Conservation (phyloP, 1,140 invertebrate species). For the Zaprionus camerounensis region DNA sequence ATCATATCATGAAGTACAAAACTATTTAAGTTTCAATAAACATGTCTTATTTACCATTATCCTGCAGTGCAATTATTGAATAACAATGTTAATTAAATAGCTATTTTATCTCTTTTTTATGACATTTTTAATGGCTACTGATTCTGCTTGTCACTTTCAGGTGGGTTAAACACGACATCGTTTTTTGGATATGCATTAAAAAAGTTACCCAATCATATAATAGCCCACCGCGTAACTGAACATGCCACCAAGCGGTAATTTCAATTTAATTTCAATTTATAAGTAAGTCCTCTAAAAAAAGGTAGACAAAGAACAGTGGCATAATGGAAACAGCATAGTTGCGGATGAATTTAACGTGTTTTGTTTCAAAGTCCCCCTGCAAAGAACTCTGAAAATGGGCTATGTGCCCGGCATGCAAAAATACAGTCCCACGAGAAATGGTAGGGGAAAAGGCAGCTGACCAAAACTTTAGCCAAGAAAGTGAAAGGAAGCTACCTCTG, state of each 20-base stretch:
- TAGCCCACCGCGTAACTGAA: not conserved
- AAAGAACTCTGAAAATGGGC: constrained; percentile 51
- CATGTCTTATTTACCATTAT: not conserved
- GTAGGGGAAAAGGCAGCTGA: constrained; percentile 24
- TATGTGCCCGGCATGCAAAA: constrained; percentile 69
- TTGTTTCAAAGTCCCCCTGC: constrained; percentile 38
- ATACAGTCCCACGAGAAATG: not conserved
- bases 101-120: not conserved
- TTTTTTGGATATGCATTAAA: constrained; percentile 34
- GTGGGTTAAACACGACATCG: not conserved
- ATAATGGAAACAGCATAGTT: not conserved
- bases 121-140: not conserved
- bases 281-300: not conserved
- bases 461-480: constrained; percentile 40
- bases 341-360: constrained; percentile 30
- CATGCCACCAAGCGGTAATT: not conserved
- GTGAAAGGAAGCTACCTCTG: constrained; percentile 2
- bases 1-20: no score
- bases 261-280: not conserved
- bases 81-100: not conserved
- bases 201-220: constrained; percentile 60
- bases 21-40: not conserved
- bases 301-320: not conserved
- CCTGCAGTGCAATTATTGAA: not conserved
- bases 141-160: not conserved